A percentile compares a stretch with the other conserved stretches of the same genome.
phyloP scores from a whole-genome alignment of 2,797 vertebrate species.

The Diceros bicornis region DNA sequence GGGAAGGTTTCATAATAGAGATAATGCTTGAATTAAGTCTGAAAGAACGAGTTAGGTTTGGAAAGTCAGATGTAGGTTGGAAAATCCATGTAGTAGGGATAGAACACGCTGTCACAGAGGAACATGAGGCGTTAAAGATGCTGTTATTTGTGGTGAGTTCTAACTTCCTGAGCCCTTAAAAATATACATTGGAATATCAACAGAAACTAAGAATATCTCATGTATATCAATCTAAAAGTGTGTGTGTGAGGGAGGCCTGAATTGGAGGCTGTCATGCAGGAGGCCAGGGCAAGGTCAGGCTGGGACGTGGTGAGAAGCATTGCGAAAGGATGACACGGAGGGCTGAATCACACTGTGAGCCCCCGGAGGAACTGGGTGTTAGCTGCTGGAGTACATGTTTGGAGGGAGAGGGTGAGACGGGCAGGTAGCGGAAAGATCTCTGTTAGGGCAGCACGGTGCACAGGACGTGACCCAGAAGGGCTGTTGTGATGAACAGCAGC shows the following conservation, averaged over 20 bases:
- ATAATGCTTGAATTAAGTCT: background rate
- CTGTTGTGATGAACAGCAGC: too few relatives aligned
- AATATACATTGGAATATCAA: background rate
- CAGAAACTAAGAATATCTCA: background rate
- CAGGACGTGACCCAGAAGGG: background rate
- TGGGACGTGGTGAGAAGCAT: background rate
- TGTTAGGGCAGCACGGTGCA: accelerated
- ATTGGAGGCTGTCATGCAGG: background rate
- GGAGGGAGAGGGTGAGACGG: too few relatives aligned
- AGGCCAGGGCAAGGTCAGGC: background rate
- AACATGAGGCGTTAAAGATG: background rate
- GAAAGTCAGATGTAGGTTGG: background rate
- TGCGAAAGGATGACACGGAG: too few relatives aligned
- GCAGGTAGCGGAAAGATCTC: background rate
- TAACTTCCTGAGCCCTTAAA: background rate
- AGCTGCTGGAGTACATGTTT: background rate
- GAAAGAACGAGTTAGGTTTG: background rate
- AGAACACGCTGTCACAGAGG: background rate
- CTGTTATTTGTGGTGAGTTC: background rate
- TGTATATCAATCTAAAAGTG: background rate
- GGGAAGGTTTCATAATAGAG: background rate
- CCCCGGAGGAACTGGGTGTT: background rate
- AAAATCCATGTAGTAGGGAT: background rate
- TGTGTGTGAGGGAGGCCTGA: background rate
- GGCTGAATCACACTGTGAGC: background rate